Evolutionary conservation across 1,140 invertebrate genomes (phyloP), one percentile per base, ranked within the genome.

Genomic region (Delia radicum): DNA sequence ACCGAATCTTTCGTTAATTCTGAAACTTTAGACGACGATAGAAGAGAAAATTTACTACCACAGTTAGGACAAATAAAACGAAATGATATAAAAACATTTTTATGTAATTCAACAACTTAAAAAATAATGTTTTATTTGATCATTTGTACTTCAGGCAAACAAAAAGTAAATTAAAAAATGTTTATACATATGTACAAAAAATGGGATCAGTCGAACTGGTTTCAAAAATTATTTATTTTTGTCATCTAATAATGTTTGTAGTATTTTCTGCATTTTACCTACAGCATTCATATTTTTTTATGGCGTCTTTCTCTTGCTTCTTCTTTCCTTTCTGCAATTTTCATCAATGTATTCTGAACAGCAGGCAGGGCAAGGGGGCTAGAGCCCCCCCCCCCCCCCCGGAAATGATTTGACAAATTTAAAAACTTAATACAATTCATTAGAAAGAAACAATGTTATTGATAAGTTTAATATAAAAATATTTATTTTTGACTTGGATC

Each of bases 41-140:
- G 28, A 69, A 15, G 65, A n/a, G 65, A 69, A 21, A 29, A 8
- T n/a, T 29, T 69, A n/a, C 24, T 69, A 31, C 31, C 65, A 3
- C 28, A 69, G 65, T 8, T 69, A 3, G 65, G 65, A 21, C n/a
- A 69, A 33, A 69, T 31, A 31, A 69, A 69, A 69, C 31, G 65
- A 69, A 69, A 37, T 37, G n/a, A 69, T 33, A 69, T 69, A 15
- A 69, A 69, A 37, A n/a, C 5, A 3, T 21, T 69, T 69, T 69
- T 55, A 18, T 55, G 21, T 18, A 55, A 21, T 55, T 55, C 46
- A 55, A 21, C 18, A 55, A 55, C n/a, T 18, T 55, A 55, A 55
- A 55, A 10, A 42, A 42, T 2, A 18, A 55, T 55, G 3, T 55
- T 18, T 55, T 55, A 18, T 55, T n/a, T n/a, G n/a, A n/a, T n/a